Base-by-base conservation (phyloP, 2,888 invertebrate genomes). In the Cryptocheilus praepositus region DNA sequence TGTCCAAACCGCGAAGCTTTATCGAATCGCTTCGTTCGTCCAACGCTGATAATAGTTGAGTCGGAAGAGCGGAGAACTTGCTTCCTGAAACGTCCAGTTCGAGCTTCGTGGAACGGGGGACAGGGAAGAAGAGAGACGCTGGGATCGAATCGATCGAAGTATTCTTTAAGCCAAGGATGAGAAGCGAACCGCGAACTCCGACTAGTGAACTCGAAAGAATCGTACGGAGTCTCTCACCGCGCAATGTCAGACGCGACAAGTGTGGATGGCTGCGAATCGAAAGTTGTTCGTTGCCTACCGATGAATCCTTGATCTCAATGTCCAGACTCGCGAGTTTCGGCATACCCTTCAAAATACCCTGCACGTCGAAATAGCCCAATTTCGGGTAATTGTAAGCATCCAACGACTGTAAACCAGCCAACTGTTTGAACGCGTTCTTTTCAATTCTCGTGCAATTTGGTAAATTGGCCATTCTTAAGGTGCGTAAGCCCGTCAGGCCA, bases 221-320 rank as follows among this genome's bases (percentile, higher is more conserved):
- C 7, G 93, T 94, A 80, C 93, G 93, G 7, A 97, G 89, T 59
- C 95, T 91, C 15, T 92, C 91, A 0, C 97, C 96, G 70, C 94
- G 91, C 16, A 97, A 89, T 18, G 94, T 94, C 61, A 97, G 89
- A 77, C 93, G 92, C 78, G 92, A 92, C 0, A 97, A 90, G 5
- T 96, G 91, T 0, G 96, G 95, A 89, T 96, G 95, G 76, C 94
- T 91, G 49, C 93, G 92, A 0, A 95, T 92, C 79, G 95, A 94
- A 49, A 96, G 89, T 83, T 96, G 95, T 82, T 96, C 96, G 55
- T 94, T 93, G 52, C 95, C 95, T 60, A 96, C 92, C 4, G 92
- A 92, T 0, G 94, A 91, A 77, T 97, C 96, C 86, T 96, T 97
- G 0, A 96, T 93, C 90, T 97, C 97, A 61, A 97, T 92, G 72